These are phyloP conservation scores for Mormyrops attenuatus DNA, from an alignment of 2,797 vertebrate species.

Conservation along the genomic window DNA sequence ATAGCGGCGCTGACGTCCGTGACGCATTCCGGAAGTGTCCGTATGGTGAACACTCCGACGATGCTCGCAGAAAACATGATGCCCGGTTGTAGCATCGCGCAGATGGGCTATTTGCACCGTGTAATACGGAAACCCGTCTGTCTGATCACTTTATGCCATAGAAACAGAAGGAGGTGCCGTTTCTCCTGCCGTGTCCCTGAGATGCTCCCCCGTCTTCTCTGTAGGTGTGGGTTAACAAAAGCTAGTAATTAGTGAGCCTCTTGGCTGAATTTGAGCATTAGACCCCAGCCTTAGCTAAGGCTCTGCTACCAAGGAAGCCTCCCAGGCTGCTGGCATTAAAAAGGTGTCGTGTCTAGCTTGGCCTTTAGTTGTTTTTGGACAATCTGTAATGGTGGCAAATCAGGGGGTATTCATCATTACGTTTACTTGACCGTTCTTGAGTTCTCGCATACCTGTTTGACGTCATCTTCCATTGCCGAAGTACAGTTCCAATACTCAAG, in stretches of 20 bases:
- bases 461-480: not conserved
- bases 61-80: not conserved
- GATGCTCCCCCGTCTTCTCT: not conserved
- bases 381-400: not conserved
- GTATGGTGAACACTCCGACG: not conserved
- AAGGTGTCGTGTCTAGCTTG: not conserved
- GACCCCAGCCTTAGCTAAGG: not conserved
- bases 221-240: not conserved
- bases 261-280: not conserved
- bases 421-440: not conserved
- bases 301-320: not conserved
- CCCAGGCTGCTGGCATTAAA: not conserved
- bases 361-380: not conserved
- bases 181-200: not conserved
- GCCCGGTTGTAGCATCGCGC: not conserved
- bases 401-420: not conserved
- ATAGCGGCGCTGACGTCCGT: not conserved
- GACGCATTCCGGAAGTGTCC: not conserved
- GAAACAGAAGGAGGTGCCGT: not conserved
- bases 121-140: not conserved
- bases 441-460: not conserved
- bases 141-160: not conserved
- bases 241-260: not conserved
- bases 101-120: not conserved
- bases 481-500: not conserved